Conservation (phyloP, 2,797 vertebrate genomes). For the Phylloscopus collybita region DNA sequence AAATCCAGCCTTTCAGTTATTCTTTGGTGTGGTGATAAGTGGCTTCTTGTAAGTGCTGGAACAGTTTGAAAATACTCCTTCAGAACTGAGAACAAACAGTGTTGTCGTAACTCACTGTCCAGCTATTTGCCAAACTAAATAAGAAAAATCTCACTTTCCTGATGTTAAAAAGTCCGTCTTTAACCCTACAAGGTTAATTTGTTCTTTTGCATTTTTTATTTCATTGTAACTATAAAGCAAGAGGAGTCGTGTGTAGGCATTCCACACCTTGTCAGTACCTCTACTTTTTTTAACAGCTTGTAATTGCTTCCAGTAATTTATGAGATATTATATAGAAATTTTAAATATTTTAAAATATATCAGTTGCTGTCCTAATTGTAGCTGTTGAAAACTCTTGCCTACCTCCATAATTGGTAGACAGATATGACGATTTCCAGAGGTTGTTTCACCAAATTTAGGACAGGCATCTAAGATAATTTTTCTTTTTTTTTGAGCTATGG, state of each 20-base stretch:
- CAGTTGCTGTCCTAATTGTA: not conserved
- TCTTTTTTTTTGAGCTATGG: not conserved
- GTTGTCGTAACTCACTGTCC: not conserved
- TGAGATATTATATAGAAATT: not conserved
- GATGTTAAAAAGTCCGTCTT: not conserved
- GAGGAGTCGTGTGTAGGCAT: not conserved
- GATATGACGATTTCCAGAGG: not conserved
- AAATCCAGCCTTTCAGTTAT: not conserved
- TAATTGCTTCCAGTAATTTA: not conserved
- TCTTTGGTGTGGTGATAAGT: constrained; percentile 1
- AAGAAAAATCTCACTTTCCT: not conserved
- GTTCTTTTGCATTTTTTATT: not conserved
- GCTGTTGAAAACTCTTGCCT: not conserved
- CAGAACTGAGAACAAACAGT: constrained; percentile 13
- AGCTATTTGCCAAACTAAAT: not conserved
- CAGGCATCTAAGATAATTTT: not conserved
- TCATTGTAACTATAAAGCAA: not conserved
- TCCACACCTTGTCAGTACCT: not conserved
- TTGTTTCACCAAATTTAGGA: not conserved
- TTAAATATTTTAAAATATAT: not conserved
- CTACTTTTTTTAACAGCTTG: not conserved
- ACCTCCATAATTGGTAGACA: not conserved
- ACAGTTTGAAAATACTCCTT: constrained; percentile 11
- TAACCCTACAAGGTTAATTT: not conserved
- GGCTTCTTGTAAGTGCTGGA: constrained; percentile 20